Evolutionary conservation across 2,888 invertebrate species (phyloP).

Genomic region (Synergus umbraculus): DNA sequence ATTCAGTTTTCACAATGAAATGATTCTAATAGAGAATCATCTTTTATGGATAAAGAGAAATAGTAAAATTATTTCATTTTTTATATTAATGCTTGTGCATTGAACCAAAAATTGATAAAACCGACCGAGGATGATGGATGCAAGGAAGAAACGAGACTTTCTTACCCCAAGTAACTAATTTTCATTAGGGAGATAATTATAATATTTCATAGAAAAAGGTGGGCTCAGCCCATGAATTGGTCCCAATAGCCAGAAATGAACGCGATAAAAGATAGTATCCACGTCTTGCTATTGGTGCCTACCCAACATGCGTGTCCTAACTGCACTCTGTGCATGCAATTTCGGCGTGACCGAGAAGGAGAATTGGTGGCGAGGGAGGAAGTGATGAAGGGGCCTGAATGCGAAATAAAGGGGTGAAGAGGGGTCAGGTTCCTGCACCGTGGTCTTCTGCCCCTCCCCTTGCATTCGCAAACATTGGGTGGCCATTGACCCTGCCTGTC

Average conservation of each 20-base stretch:
- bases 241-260: conserved; percentile 61
- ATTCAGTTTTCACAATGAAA: too few relatives aligned
- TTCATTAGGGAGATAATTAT: not conserved
- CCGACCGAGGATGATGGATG: not conserved
- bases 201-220: too few relatives aligned
- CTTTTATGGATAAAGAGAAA: not conserved
- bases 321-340: conserved; percentile 73
- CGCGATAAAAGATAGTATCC: conserved; percentile 58
- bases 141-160: not conserved
- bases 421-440: conserved; percentile 35
- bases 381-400: conserved; percentile 55
- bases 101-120: not conserved
- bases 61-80: not conserved
- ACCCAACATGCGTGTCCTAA: conserved; percentile 60
- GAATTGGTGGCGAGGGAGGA: conserved; percentile 56
- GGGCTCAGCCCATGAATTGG: conserved; percentile 59
- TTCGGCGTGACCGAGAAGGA: conserved; percentile 58
- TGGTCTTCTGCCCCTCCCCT: conserved; percentile 52
- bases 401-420: conserved; percentile 21
- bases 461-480: conserved; percentile 74
- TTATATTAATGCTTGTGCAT: not conserved
- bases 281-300: conserved; percentile 33
- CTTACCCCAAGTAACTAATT: not conserved
- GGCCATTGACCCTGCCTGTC: conserved; percentile 72
- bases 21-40: not conserved